phyloP scores from a whole-genome alignment of 2,888 invertebrate genomes.

The Acrobasis suavella region DNA sequence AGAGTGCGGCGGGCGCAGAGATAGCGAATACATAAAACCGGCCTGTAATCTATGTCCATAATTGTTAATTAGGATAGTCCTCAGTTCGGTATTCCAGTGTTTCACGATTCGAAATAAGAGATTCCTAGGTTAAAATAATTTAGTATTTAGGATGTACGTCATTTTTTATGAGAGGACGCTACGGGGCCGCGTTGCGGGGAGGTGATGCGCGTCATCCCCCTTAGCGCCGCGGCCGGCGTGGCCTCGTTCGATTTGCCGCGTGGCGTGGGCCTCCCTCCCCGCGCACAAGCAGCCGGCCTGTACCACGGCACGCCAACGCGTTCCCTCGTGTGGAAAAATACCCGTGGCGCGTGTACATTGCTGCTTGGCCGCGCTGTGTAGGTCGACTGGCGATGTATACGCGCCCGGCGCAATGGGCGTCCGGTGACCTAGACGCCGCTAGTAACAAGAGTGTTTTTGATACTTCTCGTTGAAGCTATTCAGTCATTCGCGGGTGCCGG shows the following conservation, averaged over 20 bases:
- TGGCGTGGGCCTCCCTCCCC: conserved; percentile 56
- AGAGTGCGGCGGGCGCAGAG: conserved; percentile 67
- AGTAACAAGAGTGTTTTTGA: conserved; percentile 56
- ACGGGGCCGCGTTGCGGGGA: conserved; percentile 46
- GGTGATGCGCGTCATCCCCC: conserved; percentile 46
- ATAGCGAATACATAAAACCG: conserved; percentile 64
- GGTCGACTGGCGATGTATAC: conserved; percentile 50
- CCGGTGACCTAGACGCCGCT: conserved; percentile 47
- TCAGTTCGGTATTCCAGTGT: conserved; percentile 74
- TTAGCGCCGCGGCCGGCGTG: conserved; percentile 59
- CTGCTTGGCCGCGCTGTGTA: conserved; percentile 40
- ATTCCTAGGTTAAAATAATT: conserved; percentile 79
- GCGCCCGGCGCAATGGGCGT: conserved; percentile 38
- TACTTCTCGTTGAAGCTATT: conserved; percentile 59
- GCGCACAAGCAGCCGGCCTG: conserved; percentile 42
- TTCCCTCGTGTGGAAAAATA: conserved; percentile 63
- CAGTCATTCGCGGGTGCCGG: conserved; percentile 58
- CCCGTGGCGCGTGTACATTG: conserved; percentile 62
- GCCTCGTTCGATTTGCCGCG: conserved; percentile 79
- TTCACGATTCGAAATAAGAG: conserved; percentile 75
- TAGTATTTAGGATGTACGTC: conserved; percentile 75
- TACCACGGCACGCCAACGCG: conserved; percentile 69
- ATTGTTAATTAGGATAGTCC: conserved; percentile 71
- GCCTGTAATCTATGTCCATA: conserved; percentile 76
- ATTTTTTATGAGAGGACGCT: conserved; percentile 72